These are phyloP conservation scores for Otus sunia DNA, from an alignment of 2,113 vertebrate genomes.

Conservation along the genomic window DNA sequence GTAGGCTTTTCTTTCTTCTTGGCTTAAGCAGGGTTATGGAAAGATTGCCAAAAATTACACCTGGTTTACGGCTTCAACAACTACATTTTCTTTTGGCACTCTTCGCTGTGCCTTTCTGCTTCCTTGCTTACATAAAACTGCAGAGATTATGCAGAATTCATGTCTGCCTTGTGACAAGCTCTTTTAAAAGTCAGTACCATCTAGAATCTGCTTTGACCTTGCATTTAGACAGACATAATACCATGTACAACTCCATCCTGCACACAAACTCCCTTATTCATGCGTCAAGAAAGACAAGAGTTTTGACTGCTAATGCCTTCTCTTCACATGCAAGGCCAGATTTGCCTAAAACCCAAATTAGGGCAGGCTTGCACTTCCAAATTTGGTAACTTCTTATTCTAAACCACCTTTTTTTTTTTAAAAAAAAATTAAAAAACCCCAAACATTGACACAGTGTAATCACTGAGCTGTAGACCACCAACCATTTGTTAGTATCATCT, in stretches of 20 bases:
- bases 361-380: not conserved
- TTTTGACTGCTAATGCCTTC: not conserved
- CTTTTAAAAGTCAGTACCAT: conserved; percentile 18
- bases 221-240: conserved; percentile 11
- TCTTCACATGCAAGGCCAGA: not conserved
- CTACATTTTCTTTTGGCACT: not conserved
- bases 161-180: not conserved
- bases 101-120: not conserved
- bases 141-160: conserved; percentile 28
- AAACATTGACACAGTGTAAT: not conserved
- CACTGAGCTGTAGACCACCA: not conserved
- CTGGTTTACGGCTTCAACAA: not conserved
- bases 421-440: not conserved
- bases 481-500: not conserved
- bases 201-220: conserved; percentile 42
- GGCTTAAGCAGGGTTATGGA: not conserved
- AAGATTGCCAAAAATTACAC: conserved; percentile 7
- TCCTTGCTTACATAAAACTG: not conserved
- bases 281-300: not conserved
- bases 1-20: not conserved
- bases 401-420: not conserved
- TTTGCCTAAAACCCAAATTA: not conserved
- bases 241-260: not conserved
- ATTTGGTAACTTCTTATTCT: not conserved
- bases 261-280: not conserved